These are phyloP conservation scores for Pyrocoelia pectoralis DNA, from an alignment of 2,888 invertebrate genomes.

Conservation along the genomic window DNA sequence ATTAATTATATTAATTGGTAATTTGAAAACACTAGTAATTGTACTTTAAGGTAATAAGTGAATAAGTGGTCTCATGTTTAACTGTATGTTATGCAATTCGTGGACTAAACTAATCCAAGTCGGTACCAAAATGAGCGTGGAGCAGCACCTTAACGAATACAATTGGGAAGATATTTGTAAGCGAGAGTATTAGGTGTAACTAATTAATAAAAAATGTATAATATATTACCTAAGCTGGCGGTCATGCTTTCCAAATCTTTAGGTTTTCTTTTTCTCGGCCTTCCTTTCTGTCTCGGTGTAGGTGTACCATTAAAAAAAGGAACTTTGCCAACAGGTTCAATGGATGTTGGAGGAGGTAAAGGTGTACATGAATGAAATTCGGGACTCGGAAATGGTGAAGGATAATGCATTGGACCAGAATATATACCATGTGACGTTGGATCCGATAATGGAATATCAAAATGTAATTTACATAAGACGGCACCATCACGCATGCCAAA, in stretches of 20 bases:
- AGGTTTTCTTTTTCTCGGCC: constrained; percentile 92
- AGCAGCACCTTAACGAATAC: no score
- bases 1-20: no score
- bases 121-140: no score
- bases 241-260: constrained; percentile 89
- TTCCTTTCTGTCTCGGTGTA: constrained; percentile 88
- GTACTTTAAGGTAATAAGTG: no score
- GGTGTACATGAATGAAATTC: constrained; percentile 60
- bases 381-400: constrained; percentile 66
- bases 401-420: constrained; percentile 61
- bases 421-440: constrained; percentile 60
- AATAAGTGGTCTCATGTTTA: no score
- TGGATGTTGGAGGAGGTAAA: constrained; percentile 66
- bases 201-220: not conserved
- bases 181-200: no score
- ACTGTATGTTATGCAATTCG: no score
- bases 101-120: no score
- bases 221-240: constrained; percentile 75
- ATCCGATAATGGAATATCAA: constrained; percentile 63
- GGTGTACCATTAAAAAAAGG: constrained; percentile 69
- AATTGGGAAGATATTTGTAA: no score
- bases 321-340: constrained; percentile 49
- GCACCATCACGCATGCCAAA: constrained; percentile 91
- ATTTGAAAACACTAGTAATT: no score
- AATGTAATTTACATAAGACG: constrained; percentile 84